Evolutionary conservation across 2,888 invertebrate genomes (phyloP), one percentile per base, ranked within the genome.

Genomic region (Lithophane semibrunnea): DNA sequence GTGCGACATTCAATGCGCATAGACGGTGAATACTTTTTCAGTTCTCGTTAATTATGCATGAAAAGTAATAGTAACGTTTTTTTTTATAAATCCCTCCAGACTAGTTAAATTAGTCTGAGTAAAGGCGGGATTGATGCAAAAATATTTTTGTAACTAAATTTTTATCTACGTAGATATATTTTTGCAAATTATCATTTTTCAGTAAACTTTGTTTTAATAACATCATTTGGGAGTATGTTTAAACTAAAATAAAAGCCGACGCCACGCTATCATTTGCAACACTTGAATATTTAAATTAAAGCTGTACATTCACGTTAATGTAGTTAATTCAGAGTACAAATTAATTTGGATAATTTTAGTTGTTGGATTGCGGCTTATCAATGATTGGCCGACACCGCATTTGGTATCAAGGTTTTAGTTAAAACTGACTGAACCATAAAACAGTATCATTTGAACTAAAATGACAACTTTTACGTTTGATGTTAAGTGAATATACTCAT

Each of bases 291-390:
- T 61, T 37, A 64, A 67, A 73, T 71, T 47, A 61, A 82, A 68
- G 58, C 29, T 52, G 65, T 64, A 56, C 44, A 18, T 63, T 49
- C 42, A 75, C 16, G 24, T 70, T 44, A 29, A 58, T 73, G 18
- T 72, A 72, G 58, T 73, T 74, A 58, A 74, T 76, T 63, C 37
- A 29, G 42, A 66, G 44, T 63, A 56, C n/a, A 58, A 60, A 79
- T 86, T 71, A 73, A 86, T 85, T 69, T 71, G 77, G 29, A 54
- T 61, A 74, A 74, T 74, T 75, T 72, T n/a, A 79, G 78, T 63
- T 75, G 21, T 29, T 65, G 64, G 54, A 70, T 65, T 75, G 75
- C 60, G 80, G 82, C 79, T 83, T 83, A 75, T 86, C 71, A 66
- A 68, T 77, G 73, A 80, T 74, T 86, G 75, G 54, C 66, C 70